These are phyloP conservation scores for Pseudopodoces humilis DNA, from an alignment of 2,113 vertebrate species.

Conservation along the genomic window DNA sequence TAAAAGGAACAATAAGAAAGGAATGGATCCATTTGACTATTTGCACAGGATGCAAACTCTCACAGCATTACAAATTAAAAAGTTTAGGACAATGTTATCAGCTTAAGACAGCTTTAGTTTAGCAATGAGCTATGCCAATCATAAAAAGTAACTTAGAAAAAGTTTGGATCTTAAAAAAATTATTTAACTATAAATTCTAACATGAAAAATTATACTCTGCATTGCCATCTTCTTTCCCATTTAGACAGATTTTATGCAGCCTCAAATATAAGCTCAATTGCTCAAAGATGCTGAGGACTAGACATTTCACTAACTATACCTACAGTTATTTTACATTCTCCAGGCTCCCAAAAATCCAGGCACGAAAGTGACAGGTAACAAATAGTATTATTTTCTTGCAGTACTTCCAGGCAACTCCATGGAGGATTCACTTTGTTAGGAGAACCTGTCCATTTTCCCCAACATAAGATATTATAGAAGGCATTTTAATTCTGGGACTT, in stretches of 20 bases:
- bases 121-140: not conserved
- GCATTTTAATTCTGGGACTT: not conserved
- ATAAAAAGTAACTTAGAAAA: not conserved
- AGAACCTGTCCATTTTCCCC: not conserved
- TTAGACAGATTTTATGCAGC: not conserved
- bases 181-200: not conserved
- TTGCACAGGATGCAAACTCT: not conserved
- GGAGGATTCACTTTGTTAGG: not conserved
- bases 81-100: not conserved
- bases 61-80: not conserved
- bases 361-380: not conserved
- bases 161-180: too few species aligned
- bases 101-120: not conserved
- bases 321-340: not conserved
- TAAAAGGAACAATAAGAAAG: fast-evolving
- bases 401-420: not conserved
- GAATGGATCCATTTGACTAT: not conserved
- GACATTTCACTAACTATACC: not conserved
- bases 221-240: not conserved
- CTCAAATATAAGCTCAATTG: not conserved
- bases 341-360: not conserved
- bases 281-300: not conserved
- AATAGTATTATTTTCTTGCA: not conserved
- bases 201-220: not conserved
- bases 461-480: not conserved